A percentile compares a stretch with the other conserved stretches of the same genome.
Conservation (phyloP, 2,113 vertebrate genomes). For the Grantiella picta region DNA sequence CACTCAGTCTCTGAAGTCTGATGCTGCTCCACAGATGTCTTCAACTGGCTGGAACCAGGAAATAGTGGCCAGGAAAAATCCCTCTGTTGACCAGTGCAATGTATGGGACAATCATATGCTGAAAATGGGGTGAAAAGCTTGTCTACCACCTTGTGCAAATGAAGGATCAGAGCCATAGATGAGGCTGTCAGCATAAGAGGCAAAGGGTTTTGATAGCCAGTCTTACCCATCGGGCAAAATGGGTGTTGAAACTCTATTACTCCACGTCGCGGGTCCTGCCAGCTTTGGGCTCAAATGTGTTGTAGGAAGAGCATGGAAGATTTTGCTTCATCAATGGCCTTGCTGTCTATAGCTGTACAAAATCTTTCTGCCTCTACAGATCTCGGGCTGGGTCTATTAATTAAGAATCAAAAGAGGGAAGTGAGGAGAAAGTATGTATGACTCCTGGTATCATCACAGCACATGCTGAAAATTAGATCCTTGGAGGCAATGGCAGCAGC, state of each 20-base stretch:
- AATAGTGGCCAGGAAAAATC: neutral
- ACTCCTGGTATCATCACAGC: neutral
- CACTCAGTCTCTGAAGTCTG: neutral
- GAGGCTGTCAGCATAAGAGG: neutral
- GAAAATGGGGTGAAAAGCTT: neutral
- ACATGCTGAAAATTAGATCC: constrained; percentile 18
- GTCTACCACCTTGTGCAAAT: neutral
- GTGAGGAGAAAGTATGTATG: neutral
- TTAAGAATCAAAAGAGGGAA: neutral
- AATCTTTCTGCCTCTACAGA: neutral
- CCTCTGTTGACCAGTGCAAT: fast-evolving
- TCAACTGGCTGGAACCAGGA: neutral
- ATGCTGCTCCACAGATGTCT: neutral
- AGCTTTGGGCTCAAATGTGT: fast-evolving
- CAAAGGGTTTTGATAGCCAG: neutral
- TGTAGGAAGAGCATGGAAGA: neutral
- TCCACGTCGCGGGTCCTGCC: neutral
- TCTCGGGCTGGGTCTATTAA: neutral
- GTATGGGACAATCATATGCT: neutral
- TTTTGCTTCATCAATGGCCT: neutral
- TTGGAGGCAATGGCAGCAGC: neutral
- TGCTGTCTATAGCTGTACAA: neutral
- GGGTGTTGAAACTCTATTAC: neutral
- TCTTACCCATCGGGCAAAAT: neutral
- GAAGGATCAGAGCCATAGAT: neutral